These are phyloP conservation scores for Hippocampus abdominalis DNA, from an alignment of 2,113 vertebrate species.

Conservation along the genomic window DNA sequence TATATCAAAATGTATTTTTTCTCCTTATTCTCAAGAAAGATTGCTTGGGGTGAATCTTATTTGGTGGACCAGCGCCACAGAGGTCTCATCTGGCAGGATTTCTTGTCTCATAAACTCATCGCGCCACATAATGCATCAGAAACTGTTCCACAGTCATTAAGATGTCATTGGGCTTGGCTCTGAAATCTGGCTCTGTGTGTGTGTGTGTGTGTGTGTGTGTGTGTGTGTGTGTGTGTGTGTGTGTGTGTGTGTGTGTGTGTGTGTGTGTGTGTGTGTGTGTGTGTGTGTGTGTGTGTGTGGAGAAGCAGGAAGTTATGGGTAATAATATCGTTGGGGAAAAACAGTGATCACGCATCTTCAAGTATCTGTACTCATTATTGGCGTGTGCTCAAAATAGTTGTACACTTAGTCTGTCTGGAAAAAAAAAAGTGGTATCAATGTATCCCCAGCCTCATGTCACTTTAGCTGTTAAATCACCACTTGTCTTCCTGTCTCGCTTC, in stretches of 20 bases:
- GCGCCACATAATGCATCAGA: constrained; percentile 52
- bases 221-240: no score
- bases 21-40: not conserved
- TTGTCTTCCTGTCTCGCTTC: constrained; percentile 27
- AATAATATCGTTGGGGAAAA: no score
- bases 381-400: not conserved
- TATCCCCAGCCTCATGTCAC: constrained; percentile 49
- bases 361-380: not conserved
- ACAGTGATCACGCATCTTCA: no score
- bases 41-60: no score
- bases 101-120: constrained; percentile 41
- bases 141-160: constrained; percentile 57
- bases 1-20: no score
- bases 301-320: no score
- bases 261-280: no score
- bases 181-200: constrained; percentile 13
- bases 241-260: no score
- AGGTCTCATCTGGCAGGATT: constrained; percentile 59
- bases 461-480: constrained; percentile 49
- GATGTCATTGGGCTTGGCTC: constrained; percentile 47
- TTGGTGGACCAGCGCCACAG: not conserved
- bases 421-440: constrained; percentile 9
- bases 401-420: not conserved
- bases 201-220: no score
- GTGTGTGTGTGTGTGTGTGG: no score